Conservation (phyloP, 2,888 invertebrate species). For the Dioctria rufipes region DNA sequence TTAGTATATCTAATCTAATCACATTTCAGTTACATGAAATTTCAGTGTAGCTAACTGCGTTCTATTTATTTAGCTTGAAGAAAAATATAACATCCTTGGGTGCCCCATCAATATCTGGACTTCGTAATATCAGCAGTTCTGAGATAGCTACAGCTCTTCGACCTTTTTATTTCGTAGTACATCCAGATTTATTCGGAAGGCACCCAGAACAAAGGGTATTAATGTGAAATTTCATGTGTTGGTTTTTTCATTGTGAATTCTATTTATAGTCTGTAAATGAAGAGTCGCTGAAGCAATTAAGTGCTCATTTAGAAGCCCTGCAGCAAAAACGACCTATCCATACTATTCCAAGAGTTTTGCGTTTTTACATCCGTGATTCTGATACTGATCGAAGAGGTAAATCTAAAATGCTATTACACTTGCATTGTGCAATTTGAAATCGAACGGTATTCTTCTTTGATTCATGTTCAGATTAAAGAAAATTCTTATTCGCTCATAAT, state of each 20-base stretch:
- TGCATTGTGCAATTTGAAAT: too few species aligned
- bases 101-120: background rate
- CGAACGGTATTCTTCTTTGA: too few species aligned
- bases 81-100: slow-evolving; percentile 5
- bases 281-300: slow-evolving; percentile 88
- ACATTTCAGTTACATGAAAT: background rate
- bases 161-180: slow-evolving; percentile 95
- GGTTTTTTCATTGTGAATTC: background rate
- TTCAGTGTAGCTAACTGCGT: background rate
- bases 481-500: too few species aligned
- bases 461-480: too few species aligned
- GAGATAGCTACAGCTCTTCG: slow-evolving; percentile 92
- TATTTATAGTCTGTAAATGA: slow-evolving; percentile 84
- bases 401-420: too few species aligned
- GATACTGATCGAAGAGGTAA: slow-evolving; percentile 48
- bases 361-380: slow-evolving; percentile 82
- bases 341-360: slow-evolving; percentile 76
- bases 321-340: slow-evolving; percentile 75
- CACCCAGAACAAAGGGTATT: slow-evolving; percentile 90
- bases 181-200: slow-evolving; percentile 95
- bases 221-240: too few species aligned
- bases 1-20: background rate
- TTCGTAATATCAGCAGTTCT: slow-evolving; percentile 76
- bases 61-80: slow-evolving; percentile 22
- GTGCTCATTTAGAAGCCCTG: slow-evolving; percentile 86